Base-by-base conservation (phyloP, 2,888 invertebrate species). In the Mythimna loreyi region DNA sequence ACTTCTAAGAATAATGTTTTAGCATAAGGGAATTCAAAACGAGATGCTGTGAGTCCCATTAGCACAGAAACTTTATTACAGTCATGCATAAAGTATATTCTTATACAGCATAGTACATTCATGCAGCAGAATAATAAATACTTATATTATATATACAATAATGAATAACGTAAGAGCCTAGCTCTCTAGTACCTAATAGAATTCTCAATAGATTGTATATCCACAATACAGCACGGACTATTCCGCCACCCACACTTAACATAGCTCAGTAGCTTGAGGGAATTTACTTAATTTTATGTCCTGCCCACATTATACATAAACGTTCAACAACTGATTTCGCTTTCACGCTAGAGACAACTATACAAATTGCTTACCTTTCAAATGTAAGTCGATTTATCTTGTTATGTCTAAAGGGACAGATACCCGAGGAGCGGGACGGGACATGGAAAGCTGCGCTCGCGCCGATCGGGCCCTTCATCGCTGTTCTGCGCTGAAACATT, bases 291-390 rank as follows among this genome's bases (percentile, higher is more conserved):
- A 78, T 71, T 75, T 80, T 64, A 60, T 52, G 69, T 76, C 66
- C 82, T 67, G 63, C 83, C 78, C 82, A 85, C 78, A 77, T 75
- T 78, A 76, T 68, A 83, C 77, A 78, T 66, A 71, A 83, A 75
- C 75, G 71, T 80, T 84, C 80, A 84, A 79, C 81, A 83, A 83
- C 67, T 67, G 69, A 74, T 80, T 90, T 89, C 83, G 85, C 90
- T 90, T 89, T 90, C 90, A 84, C 85, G 72, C 75, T 77, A 72
- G 70, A 85, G 86, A 85, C 86, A 84, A 87, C 84, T 85, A 82
- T 85, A 91, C 92, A 93, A 93, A 92, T 93, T 92, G 90, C 90
- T 91, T 89, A 87, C 92, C 91, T 92, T 92, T 91, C 91, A 88
- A 93, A 91, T 88, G 85, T 84, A 84, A 87, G 76, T 85, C 89